These are phyloP conservation scores for Hololepta plana DNA, from an alignment of 2,888 invertebrate species.

Conservation along the genomic window DNA sequence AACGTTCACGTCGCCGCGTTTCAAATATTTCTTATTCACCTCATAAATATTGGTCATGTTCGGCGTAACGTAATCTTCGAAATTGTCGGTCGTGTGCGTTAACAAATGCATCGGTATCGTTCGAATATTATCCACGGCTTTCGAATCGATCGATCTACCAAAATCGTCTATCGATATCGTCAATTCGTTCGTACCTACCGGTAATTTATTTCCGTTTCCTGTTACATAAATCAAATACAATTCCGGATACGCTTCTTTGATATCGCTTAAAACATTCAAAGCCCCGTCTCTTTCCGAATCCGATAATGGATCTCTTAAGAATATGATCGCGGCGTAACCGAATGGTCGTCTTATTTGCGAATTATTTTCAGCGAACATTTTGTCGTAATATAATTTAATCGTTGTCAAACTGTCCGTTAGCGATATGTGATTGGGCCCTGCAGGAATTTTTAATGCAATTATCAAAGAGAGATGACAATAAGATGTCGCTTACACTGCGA, in stretches of 20 bases:
- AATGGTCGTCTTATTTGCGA: conserved; percentile 23
- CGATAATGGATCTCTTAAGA: too few relatives aligned
- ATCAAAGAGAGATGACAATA: too few relatives aligned
- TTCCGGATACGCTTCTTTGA: too few relatives aligned
- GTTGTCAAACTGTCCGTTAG: conserved; percentile 31
- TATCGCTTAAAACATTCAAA: too few relatives aligned
- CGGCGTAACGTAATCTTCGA: conserved; percentile 41
- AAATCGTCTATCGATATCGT: too few relatives aligned
- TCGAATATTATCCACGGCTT: too few relatives aligned
- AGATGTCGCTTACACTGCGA: conserved; percentile 8
- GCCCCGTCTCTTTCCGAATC: too few relatives aligned
- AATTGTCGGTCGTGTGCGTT: conserved; percentile 22
- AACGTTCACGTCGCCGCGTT: conserved; percentile 13
- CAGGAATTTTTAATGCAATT: too few relatives aligned
- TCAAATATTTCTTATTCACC: conserved; percentile 23
- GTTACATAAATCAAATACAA: too few relatives aligned
- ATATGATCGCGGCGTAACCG: conserved; percentile 34
- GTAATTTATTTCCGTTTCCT: too few relatives aligned
- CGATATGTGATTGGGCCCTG: conserved; percentile 36
- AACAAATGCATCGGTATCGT: conserved; percentile 15
- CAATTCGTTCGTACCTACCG: too few relatives aligned
- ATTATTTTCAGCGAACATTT: conserved; percentile 24
- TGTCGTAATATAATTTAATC: conserved; percentile 29
- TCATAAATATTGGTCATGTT: conserved; percentile 23
- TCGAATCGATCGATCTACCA: too few relatives aligned